Evolutionary conservation across 2,113 vertebrate species (phyloP), one percentile per base, ranked within the genome.

Genomic region (Cichladusa arquata): DNA sequence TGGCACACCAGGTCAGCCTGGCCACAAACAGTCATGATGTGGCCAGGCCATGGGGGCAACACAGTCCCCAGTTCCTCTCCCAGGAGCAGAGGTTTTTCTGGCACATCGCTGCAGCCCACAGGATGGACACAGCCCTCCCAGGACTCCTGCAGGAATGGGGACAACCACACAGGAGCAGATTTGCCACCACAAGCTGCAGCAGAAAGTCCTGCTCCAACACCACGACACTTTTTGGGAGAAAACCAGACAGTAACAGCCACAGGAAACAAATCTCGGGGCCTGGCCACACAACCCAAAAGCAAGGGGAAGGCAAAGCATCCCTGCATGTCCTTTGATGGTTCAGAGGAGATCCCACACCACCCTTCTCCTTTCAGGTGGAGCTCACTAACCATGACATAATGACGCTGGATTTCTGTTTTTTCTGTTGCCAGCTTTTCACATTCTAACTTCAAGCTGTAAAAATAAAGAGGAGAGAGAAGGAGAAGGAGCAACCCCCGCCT

Each of bases 371-470:
- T 78, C 94, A 94, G 87, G 91, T 94, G 67, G 44, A 71, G 29
- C 69, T 64, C 53, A 96, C 99, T 99, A 97, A 99, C 99, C 99
- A 99, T 99, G 97, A 99, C 99, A 89, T 99, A 99, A 97, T 99
- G 99, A 86, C 99, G 98, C 98, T 99, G 99, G 96, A 99, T 99
- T 98, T 99, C 99, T 0, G 99, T 99, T 98, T 99, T 99, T 95
- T 99, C 99, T 44, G 98, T 99, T 67, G 98, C 99, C 97, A 99
- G 97, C 93, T 99, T 99, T 97, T 99, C 99, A 97, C 99, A 99
- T 97, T 99, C 99, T 96, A 99, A 86, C 97, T 99, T 99, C 97
- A 99, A 98, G 98, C 99, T 99, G 97, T 86, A 91, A 72, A 88
- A 88, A 95, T 60, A 93, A 54, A 96, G 31, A 73, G 34, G 24